Base-by-base conservation (phyloP, 2,113 vertebrate species). In the Sinosuthora webbiana region DNA sequence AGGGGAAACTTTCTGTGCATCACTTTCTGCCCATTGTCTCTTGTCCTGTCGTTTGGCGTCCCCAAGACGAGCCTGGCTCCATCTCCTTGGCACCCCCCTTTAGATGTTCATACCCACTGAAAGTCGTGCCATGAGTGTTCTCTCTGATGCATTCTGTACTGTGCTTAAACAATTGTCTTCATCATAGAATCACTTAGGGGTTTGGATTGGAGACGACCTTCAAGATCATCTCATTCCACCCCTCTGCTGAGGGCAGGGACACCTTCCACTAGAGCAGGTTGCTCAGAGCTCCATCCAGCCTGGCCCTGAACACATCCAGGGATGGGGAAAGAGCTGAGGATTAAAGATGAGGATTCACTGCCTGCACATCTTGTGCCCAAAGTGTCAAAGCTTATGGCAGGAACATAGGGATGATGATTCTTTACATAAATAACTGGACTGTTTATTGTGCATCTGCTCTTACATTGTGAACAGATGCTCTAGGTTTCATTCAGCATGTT, bases 401-500 rank as follows among this genome's bases (percentile, higher is more conserved):
- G 37, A n/a, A 24, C 50, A 16, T 8, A 4, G 78, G 27, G 31
- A 37, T 50, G 44, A 44, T 4, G 7, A 31, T 41, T 45, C 15
- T 45, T n/a, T 17, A 5, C 0, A 0, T 62, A 20, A 59, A 52
- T 64, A 59, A 52, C 18, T 14, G 37, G 33, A 11, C 65, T 77
- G 24, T 30, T 73, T 33, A 4, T 20, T 49, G 33, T 52, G 13
- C 28, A 9, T 60, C 53, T 2, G 0, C 16, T n/a, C 9, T 8
- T 30, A 28, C 8, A 24, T 14, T 70, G n/a, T 22, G 49, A 94
- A 18, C 4, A 13, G 67, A 19, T 68, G 71, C 56, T 84, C 5
- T 35, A 5, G 16, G 2, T 35, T 64, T 70, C 1, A 1, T 62
- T 59, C 73, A 16, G 11, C 2, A 0, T 17, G 5, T 60, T 70